Conservation (phyloP, 1,140 invertebrate species). For the Daktulosphaira vitifoliae region DNA sequence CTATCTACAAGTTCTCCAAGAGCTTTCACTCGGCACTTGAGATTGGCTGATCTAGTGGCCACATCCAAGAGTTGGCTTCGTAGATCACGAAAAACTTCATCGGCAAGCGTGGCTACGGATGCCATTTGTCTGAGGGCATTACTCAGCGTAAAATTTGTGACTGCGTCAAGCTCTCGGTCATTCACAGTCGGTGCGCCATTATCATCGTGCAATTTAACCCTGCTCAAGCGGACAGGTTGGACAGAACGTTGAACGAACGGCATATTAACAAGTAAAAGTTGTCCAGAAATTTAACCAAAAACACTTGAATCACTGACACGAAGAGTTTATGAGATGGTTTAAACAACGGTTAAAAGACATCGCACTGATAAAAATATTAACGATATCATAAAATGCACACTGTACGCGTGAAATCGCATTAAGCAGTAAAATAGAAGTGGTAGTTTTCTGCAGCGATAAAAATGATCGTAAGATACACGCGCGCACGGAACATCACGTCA, state of each 20-base stretch:
- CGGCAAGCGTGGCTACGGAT: slow-evolving; percentile 63
- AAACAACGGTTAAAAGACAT: no score
- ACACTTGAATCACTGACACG: no score
- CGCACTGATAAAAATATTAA: no score
- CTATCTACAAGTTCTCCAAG: slow-evolving; percentile 52
- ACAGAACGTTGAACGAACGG: slow-evolving; percentile 63
- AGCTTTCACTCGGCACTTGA: slow-evolving; percentile 53
- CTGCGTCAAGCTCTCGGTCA: slow-evolving; percentile 62
- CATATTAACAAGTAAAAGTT: slow-evolving; percentile 48
- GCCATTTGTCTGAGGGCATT: slow-evolving; percentile 67
- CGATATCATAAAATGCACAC: no score
- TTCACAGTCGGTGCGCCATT: slow-evolving; percentile 50
- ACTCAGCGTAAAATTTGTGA: slow-evolving; percentile 65
- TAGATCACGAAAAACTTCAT: slow-evolving; percentile 67
- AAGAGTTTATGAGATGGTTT: no score
- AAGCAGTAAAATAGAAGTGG: no score
- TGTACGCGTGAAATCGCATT: no score
- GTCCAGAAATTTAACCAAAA: no score
- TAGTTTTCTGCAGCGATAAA: no score
- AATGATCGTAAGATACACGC: no score
- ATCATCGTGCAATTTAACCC: slow-evolving; percentile 49
- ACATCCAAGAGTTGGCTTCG: slow-evolving; percentile 58
- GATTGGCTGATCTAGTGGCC: slow-evolving; percentile 53
- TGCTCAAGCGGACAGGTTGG: slow-evolving; percentile 57
- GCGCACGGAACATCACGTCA: not conserved